A percentile compares a stretch with the other conserved stretches of the same genome.
phyloP scores from a whole-genome alignment of 2,797 vertebrate species.

The Rhinoraja longicauda region DNA sequence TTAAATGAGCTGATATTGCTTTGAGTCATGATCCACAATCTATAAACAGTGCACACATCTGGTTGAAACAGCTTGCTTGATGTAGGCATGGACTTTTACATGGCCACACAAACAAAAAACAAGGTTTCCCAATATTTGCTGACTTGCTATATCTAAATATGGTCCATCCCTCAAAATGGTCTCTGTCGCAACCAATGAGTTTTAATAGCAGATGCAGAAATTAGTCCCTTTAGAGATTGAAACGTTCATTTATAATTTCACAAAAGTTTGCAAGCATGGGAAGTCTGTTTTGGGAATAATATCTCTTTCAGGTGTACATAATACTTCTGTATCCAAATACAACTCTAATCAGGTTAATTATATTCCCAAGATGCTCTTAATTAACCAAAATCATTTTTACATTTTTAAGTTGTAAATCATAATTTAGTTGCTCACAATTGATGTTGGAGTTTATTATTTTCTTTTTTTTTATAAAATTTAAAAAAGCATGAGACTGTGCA shows the following conservation, averaged over 20 bases:
- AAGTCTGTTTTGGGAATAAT: background rate
- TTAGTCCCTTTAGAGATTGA: background rate
- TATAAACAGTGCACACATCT: background rate
- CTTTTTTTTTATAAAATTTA: too few relatives aligned
- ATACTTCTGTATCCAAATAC: background rate
- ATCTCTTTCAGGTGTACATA: background rate
- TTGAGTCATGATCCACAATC: background rate
- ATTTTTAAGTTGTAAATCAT: too few relatives aligned
- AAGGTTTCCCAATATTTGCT: background rate
- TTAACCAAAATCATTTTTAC: conserved; percentile 16
- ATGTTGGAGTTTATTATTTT: too few relatives aligned
- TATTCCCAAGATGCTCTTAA: background rate
- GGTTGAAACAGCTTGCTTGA: background rate
- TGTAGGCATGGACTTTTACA: too few relatives aligned
- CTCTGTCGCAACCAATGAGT: background rate
- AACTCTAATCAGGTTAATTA: background rate
- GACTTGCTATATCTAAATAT: background rate
- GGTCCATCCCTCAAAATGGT: background rate
- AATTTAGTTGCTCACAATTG: too few relatives aligned
- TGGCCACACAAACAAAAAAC: too few relatives aligned
- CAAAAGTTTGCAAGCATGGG: background rate
- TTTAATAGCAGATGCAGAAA: background rate
- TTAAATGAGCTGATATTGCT: background rate
- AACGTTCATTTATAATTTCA: background rate
- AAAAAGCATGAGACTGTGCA: too few relatives aligned